Conservation (phyloP, 2,888 invertebrate species). For the Sminthurinus aureus region DNA sequence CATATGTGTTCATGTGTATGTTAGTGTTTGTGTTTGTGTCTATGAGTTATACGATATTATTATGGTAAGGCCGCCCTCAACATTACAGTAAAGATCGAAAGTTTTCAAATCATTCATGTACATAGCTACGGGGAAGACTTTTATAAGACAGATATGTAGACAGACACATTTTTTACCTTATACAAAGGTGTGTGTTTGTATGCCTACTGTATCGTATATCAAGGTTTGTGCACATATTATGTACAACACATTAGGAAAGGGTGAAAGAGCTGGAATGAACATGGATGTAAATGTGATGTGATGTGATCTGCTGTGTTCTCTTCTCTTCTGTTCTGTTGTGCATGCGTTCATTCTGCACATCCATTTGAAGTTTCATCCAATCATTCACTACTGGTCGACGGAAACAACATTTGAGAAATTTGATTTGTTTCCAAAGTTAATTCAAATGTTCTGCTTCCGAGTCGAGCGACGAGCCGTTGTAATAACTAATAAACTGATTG, state of each 20-base stretch:
- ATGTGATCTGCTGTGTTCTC: too few species aligned
- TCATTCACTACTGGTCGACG: neutral
- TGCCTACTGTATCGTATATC: too few species aligned
- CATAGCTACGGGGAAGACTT: neutral
- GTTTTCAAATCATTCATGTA: neutral
- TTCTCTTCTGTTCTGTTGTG: too few species aligned
- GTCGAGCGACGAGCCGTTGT: neutral
- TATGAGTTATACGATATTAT: neutral
- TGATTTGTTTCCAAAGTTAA: neutral
- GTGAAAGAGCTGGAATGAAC: neutral
- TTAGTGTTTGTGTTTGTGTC: too few species aligned
- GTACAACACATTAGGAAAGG: neutral
- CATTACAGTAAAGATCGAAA: neutral
- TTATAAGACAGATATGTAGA: too few species aligned
- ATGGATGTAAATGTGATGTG: neutral
- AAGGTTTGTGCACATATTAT: too few species aligned
- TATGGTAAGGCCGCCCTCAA: neutral
- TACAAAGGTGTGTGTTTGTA: too few species aligned
- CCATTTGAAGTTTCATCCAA: neutral
- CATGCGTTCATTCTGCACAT: neutral
- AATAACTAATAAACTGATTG: slow-evolving; percentile 6
- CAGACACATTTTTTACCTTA: too few species aligned
- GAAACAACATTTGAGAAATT: neutral
- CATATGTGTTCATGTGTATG: too few species aligned
- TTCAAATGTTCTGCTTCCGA: neutral